phyloP scores from a whole-genome alignment of 2,888 invertebrate genomes.

The Gymnoscelis rufifasciata region DNA sequence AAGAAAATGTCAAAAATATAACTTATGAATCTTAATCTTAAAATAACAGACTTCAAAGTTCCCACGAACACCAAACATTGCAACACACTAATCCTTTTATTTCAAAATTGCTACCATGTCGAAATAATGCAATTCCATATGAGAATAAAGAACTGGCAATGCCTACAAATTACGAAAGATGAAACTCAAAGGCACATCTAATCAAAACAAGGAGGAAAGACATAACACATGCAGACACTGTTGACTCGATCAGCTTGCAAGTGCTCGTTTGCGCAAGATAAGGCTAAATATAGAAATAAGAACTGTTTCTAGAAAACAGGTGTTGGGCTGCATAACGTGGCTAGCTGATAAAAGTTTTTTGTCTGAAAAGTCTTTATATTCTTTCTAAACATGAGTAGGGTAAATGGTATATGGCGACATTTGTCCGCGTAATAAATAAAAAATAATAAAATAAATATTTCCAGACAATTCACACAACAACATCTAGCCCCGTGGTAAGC shows the following conservation, averaged over 20 bases:
- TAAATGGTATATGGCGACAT: too few species aligned
- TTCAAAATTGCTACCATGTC: not conserved
- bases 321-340: too few species aligned
- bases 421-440: too few species aligned
- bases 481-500: too few species aligned
- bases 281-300: slow-evolving; percentile 11
- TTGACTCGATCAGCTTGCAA: slow-evolving; percentile 7
- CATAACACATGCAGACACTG: slow-evolving; percentile 16
- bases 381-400: too few species aligned
- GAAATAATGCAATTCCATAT: not conserved
- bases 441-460: too few species aligned
- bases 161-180: slow-evolving; percentile 3
- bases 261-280: slow-evolving; percentile 13
- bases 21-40: not conserved
- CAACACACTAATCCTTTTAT: not conserved
- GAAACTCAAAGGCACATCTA: slow-evolving; percentile 9
- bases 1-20: too few species aligned
- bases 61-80: not conserved
- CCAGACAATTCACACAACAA: too few species aligned
- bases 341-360: too few species aligned
- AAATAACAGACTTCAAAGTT: not conserved
- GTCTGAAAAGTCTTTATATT: too few species aligned
- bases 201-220: slow-evolving; percentile 8
- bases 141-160: slow-evolving; percentile 2
- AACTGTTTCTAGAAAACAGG: too few species aligned